Conservation (phyloP, 2,797 vertebrate species). For the Kryptopterus vitreolus region DNA sequence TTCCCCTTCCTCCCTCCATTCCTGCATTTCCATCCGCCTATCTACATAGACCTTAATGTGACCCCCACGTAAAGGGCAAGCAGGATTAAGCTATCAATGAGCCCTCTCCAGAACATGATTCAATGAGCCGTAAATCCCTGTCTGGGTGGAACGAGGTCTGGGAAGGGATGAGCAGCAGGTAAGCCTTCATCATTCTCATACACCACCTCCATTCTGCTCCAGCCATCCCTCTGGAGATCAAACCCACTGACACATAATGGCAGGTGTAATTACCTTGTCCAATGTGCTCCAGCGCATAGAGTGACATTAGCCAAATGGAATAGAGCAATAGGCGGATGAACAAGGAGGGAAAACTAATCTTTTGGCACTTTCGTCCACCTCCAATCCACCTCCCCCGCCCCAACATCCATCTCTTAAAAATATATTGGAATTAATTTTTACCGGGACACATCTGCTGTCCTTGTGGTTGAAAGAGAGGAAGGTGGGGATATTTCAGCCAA, state of each 20-base stretch:
- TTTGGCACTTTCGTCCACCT: constrained; percentile 41
- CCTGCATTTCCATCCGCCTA: constrained; percentile 69
- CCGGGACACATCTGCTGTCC: constrained; percentile 38
- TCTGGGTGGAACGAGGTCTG: constrained; percentile 60
- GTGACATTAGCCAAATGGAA: constrained; percentile 65
- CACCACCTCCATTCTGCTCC: constrained; percentile 50
- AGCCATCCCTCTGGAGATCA: constrained; percentile 64
- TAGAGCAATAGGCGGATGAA: constrained; percentile 49
- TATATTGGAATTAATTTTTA: constrained; percentile 44
- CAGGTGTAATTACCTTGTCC: constrained; percentile 72
- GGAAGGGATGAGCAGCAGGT: constrained; percentile 63
- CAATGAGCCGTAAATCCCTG: constrained; percentile 70
- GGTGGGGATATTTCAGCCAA: neutral
- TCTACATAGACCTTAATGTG: constrained; percentile 57
- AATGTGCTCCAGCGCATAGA: constrained; percentile 51
- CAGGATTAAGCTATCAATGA: constrained; percentile 76
- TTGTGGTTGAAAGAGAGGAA: constrained; percentile 16
- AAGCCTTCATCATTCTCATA: constrained; percentile 75
- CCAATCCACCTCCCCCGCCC: too few species aligned
- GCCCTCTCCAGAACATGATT: constrained; percentile 61
- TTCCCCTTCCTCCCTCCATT: constrained; percentile 56
- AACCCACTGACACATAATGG: constrained; percentile 65
- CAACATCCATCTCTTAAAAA: constrained; percentile 14
- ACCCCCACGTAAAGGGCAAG: constrained; percentile 69
- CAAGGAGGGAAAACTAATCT: constrained; percentile 43